Conservation (phyloP, 1,140 invertebrate genomes). For the Nixonia krombeini region DNA sequence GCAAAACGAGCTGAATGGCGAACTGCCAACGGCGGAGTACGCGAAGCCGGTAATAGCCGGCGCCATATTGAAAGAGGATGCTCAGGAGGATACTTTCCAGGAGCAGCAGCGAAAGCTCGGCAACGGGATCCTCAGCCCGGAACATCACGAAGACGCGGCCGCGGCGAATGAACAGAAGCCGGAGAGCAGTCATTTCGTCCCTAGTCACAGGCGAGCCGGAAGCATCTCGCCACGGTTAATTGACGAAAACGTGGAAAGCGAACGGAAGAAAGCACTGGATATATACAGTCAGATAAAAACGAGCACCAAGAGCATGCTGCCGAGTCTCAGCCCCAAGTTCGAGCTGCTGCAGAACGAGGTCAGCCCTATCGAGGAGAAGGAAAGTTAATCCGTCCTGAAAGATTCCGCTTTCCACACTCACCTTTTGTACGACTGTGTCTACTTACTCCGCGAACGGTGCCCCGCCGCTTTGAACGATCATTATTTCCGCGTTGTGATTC, state of each 20-base stretch:
- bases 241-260: conserved; percentile 59
- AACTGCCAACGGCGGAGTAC: conserved; percentile 65
- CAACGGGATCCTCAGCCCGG: conserved; percentile 63
- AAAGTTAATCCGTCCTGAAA: conserved; percentile 65
- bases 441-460: neutral
- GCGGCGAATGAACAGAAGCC: conserved; percentile 33
- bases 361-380: conserved; percentile 68
- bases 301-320: conserved; percentile 63
- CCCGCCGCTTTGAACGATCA: neutral
- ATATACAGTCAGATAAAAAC: conserved; percentile 69
- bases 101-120: conserved; percentile 68
- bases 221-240: conserved; percentile 66
- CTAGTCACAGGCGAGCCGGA: conserved; percentile 61
- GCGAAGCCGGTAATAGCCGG: conserved; percentile 79
- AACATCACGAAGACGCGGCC: conserved; percentile 43
- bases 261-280: conserved; percentile 64
- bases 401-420: conserved; percentile 29
- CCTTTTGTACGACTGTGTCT: conserved; percentile 19
- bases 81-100: conserved; percentile 65
- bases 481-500: neutral
- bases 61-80: conserved; percentile 76
- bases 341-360: conserved; percentile 67
- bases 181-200: conserved; percentile 58
- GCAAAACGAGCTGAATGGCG: conserved; percentile 52
- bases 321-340: conserved; percentile 64